Conservation (phyloP, 1,140 invertebrate genomes). For the Ditylenchus dipsaci region DNA sequence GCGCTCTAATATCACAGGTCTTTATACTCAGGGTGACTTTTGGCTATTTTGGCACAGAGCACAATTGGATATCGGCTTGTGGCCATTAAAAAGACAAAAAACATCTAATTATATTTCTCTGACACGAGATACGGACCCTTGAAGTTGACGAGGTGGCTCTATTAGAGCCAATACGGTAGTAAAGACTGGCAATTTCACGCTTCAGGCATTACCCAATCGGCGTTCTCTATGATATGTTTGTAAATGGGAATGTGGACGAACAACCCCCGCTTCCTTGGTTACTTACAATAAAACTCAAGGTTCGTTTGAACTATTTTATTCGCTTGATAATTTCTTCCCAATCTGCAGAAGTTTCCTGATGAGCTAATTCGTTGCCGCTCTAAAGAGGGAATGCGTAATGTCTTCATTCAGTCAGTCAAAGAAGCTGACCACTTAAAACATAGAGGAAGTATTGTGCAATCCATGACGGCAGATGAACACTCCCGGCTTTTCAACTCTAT, state of each 20-base stretch:
- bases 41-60: too few species aligned
- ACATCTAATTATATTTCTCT: too few species aligned
- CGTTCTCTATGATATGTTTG: constrained; percentile 78
- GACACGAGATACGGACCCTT: too few species aligned
- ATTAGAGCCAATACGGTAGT: too few species aligned
- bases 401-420: constrained; percentile 90
- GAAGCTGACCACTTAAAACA: constrained; percentile 96
- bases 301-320: constrained; percentile 49
- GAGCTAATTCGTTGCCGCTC: constrained; percentile 61
- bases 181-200: too few species aligned
- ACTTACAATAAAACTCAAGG: constrained; percentile 89
- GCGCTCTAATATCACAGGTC: too few species aligned
- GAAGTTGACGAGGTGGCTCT: too few species aligned
- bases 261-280: constrained; percentile 75
- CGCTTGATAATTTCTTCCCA: background rate
- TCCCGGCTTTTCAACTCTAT: constrained; percentile 90
- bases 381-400: constrained; percentile 82
- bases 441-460: constrained; percentile 78
- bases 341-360: constrained; percentile 62
- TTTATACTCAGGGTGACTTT: too few species aligned
- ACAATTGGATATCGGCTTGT: too few species aligned
- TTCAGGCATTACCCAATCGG: constrained; percentile 86
- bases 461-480: constrained; percentile 95
- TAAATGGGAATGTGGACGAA: constrained; percentile 64
- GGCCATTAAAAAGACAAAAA: too few species aligned